A percentile compares a stretch with the other conserved stretches of the same genome.
Conservation (phyloP, 92 coral and sea anemone species). For the Diadumene lineata region DNA sequence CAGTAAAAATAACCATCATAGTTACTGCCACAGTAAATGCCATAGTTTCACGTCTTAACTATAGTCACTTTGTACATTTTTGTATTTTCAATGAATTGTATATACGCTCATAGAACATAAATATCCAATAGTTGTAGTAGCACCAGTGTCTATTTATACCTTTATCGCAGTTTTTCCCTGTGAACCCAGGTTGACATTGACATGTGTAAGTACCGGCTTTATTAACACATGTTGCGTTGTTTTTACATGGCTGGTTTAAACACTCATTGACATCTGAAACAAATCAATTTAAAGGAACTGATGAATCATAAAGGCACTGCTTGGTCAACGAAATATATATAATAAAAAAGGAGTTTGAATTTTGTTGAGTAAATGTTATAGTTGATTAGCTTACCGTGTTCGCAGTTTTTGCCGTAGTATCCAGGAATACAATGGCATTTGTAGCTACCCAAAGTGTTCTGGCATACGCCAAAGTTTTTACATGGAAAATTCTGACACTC, state of each 20-base stretch:
- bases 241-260: constrained; percentile 9
- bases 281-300: neutral
- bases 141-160: neutral
- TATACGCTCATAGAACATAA: too few relatives aligned
- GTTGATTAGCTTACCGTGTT: neutral
- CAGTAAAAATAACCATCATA: too few relatives aligned
- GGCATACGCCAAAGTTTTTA: constrained; percentile 22
- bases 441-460: constrained; percentile 13
- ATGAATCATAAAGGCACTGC: too few relatives aligned
- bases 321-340: too few relatives aligned
- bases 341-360: neutral
- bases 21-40: too few relatives aligned
- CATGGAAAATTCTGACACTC: constrained; percentile 44
- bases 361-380: neutral
- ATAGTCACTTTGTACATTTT: too few relatives aligned
- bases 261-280: constrained; percentile 18
- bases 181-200: constrained; percentile 3
- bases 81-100: too few relatives aligned
- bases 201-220: constrained; percentile 3
- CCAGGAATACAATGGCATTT: constrained; percentile 16
- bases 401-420: constrained; percentile 5
- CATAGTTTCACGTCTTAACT: too few relatives aligned
- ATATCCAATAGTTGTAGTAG: neutral
- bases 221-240: constrained; percentile 9
- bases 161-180: constrained; percentile 3